phyloP scores from a whole-genome alignment of 2,113 vertebrate genomes.

The Balaeniceps rex region DNA sequence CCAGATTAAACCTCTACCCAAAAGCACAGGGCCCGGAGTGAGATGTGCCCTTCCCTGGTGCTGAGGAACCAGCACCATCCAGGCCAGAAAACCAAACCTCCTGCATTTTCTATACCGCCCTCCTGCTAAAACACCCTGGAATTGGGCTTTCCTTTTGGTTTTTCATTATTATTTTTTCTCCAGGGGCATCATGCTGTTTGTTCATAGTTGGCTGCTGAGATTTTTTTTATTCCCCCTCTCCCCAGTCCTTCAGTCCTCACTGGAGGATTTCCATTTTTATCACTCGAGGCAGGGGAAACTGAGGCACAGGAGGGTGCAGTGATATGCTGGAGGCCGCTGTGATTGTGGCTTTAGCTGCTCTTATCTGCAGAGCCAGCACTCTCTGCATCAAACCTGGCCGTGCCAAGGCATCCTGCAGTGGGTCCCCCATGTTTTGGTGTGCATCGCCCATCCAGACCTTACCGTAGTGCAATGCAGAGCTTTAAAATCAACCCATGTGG shows the following conservation, averaged over 20 bases:
- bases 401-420: fast-evolving
- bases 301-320: background rate
- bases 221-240: background rate
- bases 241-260: fast-evolving
- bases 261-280: background rate
- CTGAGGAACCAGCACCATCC: background rate
- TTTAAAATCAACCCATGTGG: background rate
- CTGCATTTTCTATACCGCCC: background rate
- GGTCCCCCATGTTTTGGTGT: background rate
- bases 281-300: background rate
- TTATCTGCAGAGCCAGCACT: background rate
- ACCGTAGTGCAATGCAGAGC: fast-evolving
- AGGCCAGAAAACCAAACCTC: background rate
- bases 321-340: fast-evolving
- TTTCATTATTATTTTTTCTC: background rate
- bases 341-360: background rate
- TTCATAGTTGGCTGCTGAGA: background rate
- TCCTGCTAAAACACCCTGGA: background rate
- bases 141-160: background rate
- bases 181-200: background rate
- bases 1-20: background rate
- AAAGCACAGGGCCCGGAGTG: background rate
- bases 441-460: fast-evolving
- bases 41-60: background rate
- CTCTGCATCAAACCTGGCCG: background rate